phyloP scores from a whole-genome alignment of 2,888 invertebrate species.

The Resseliella maxima region DNA sequence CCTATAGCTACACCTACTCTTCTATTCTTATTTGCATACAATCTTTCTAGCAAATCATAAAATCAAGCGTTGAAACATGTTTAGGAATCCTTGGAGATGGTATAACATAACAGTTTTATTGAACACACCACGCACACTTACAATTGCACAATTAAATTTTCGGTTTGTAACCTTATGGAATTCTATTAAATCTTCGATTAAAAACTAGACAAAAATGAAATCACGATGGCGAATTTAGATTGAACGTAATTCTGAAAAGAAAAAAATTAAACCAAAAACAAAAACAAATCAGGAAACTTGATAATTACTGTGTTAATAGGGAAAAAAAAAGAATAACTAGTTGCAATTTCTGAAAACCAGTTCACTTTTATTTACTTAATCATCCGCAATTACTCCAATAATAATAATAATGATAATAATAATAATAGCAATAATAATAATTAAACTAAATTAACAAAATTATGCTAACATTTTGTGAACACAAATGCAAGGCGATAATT shows the following conservation, averaged over 20 bases:
- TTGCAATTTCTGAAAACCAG: conserved; percentile 31
- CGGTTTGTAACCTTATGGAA: conserved; percentile 8
- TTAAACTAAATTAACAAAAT: conserved; percentile 53
- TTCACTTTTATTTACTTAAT: conserved; percentile 36
- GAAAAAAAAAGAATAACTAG: neutral
- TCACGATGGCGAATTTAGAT: neutral
- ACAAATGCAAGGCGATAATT: conserved; percentile 53
- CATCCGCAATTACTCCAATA: conserved; percentile 26
- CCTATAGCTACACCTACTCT: too few species aligned
- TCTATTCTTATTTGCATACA: neutral
- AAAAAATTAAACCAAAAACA: neutral
- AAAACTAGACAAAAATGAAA: neutral
- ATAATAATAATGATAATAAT: too few species aligned
- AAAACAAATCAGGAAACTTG: too few species aligned
- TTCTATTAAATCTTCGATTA: neutral
- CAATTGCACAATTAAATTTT: conserved; percentile 29
- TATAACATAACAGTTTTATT: neutral
- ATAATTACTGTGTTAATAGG: too few species aligned
- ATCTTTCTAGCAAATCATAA: neutral
- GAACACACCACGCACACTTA: conserved; percentile 27
- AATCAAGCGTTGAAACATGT: neutral
- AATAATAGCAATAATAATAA: conserved; percentile 27
- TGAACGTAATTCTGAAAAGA: neutral
- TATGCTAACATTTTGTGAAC: conserved; percentile 18
- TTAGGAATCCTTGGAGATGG: neutral